Conservation (phyloP, 2,888 invertebrate species). For the Athripsodes cinereus region DNA sequence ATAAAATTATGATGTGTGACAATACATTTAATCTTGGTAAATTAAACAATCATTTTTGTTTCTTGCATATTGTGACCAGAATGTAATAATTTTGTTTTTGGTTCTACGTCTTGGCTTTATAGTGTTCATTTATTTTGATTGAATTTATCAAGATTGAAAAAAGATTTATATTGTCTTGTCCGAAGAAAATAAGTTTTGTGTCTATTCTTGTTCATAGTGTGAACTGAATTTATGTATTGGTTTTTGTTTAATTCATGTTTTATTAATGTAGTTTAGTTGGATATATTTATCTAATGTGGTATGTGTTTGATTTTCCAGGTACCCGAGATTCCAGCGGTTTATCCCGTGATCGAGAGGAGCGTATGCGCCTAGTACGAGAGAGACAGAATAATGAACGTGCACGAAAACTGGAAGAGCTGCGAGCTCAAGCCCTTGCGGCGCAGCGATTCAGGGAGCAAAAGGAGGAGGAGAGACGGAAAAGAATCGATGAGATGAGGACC, state of each 20-base stretch:
- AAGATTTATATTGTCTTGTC: too few species aligned
- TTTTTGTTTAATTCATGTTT: too few species aligned
- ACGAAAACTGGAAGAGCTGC: constrained; percentile 82
- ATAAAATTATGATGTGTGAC: too few species aligned
- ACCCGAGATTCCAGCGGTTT: constrained; percentile 11
- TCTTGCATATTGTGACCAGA: too few species aligned
- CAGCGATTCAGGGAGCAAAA: constrained; percentile 86
- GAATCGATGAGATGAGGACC: constrained; percentile 76
- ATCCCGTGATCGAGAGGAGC: constrained; percentile 52
- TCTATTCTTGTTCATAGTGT: too few species aligned
- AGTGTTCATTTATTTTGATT: neutral
- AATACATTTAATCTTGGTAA: too few species aligned
- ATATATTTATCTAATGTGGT: too few species aligned
- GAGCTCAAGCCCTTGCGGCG: constrained; percentile 81
- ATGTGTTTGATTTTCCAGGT: constrained; percentile 1
- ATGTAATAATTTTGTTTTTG: too few species aligned
- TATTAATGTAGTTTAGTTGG: too few species aligned
- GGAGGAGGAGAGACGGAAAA: constrained; percentile 74
- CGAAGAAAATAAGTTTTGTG: too few species aligned
- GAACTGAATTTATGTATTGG: too few species aligned
- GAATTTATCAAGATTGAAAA: neutral
- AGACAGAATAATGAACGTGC: constrained; percentile 86
- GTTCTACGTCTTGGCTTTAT: neutral
- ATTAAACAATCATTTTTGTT: too few species aligned
- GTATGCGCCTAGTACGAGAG: constrained; percentile 71